phyloP scores from a whole-genome alignment of 2,797 vertebrate species.

The Tapera naevia region DNA sequence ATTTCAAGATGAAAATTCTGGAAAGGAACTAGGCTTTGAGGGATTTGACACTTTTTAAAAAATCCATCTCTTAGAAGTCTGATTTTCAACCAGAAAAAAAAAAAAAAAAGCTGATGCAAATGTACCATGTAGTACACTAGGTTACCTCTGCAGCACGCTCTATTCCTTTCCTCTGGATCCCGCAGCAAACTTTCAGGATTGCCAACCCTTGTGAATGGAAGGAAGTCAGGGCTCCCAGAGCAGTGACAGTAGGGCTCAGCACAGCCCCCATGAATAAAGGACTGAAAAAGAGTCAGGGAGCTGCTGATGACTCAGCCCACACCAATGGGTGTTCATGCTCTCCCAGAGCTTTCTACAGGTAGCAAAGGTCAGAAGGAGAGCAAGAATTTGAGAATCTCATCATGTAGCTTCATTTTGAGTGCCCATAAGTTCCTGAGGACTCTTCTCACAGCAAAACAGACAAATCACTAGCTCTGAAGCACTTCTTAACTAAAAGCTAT shows the following conservation, averaged over 20 bases:
- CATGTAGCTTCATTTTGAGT: background rate
- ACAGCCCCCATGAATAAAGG: rapidly evolving
- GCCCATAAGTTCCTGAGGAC: background rate
- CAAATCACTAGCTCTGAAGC: background rate
- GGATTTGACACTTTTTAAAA: background rate
- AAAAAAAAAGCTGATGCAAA: background rate
- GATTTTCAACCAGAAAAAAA: background rate
- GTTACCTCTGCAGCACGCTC: background rate
- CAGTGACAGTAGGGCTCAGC: rapidly evolving
- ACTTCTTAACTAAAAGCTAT: background rate
- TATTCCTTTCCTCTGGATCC: background rate
- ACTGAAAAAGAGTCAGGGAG: background rate
- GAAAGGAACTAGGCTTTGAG: background rate
- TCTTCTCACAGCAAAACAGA: background rate
- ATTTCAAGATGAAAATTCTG: background rate
- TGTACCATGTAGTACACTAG: background rate
- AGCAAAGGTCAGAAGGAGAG: background rate
- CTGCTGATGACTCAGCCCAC: background rate
- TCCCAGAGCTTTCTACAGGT: background rate
- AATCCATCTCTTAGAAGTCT: background rate
- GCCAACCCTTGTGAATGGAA: rapidly evolving
- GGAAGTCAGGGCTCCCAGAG: background rate
- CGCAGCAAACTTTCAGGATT: background rate
- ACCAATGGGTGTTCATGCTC: rapidly evolving
- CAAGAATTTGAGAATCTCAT: background rate